Evolutionary conservation across 2,113 vertebrate genomes (phyloP), one percentile per base, ranked within the genome.

Genomic region (Oriolus oriolus): DNA sequence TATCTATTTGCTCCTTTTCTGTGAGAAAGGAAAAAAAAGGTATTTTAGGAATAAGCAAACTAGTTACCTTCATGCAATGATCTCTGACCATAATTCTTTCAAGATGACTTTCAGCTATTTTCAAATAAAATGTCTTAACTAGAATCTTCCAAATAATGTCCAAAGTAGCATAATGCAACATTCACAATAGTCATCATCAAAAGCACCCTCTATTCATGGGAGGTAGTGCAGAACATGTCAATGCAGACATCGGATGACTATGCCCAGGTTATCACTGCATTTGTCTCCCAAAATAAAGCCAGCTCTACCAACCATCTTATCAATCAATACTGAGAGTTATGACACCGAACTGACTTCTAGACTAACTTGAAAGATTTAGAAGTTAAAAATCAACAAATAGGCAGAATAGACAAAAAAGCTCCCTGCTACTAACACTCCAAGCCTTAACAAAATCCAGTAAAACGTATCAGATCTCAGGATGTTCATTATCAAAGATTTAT

Each of bases 1-100:
- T 97, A 99, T 89, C 99, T 97, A 93, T 89, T 97, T 71, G 97
- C 65, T 91, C 98, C 99, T 97, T 99, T 99, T 78, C 99, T 99
- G 89, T 64, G 95, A 97, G 64, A 15, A 23, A 54, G 83, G 61
- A 80, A 87, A 87, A 20, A 53, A 69, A 33, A 57, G 2, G 7
- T 10, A 71, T 69, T 86, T 76, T 42, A 60, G 22, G 9, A 64
- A 49, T 28, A 77, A 45, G 8, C 18, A 68, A 77, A 21, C 57
- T 54, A 57, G 22, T 61, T 57, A 73, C 4, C 13, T 27, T 6
- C 35, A 18, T 3, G 3, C 18, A 73, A 68, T 23, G 12, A 59
- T 18, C 37, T 63, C 17, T 50, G 20, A 57, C 5, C 21, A 16
- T 8, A 44, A 68, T 10, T 78, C 8, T 39, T 89, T 71, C 30